Conservation (phyloP, 1,140 invertebrate genomes). For the Bombus superbus region DNA sequence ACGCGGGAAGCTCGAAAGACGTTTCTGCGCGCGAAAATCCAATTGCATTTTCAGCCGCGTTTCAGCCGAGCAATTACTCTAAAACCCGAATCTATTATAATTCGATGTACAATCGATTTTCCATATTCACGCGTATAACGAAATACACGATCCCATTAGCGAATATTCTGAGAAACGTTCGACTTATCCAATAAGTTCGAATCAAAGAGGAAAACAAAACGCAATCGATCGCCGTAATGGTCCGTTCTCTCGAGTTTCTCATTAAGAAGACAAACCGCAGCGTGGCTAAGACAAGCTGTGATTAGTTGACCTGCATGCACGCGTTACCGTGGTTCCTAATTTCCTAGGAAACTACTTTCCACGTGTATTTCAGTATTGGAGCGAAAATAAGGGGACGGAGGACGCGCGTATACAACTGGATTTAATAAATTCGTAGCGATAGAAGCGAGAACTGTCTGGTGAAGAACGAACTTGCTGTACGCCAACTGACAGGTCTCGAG, state of each 20-base stretch:
- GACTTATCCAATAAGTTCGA: neutral
- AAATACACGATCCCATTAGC: no score
- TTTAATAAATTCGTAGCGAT: conserved; percentile 25
- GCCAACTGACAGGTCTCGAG: neutral
- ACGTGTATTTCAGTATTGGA: no score
- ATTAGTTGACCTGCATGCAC: conserved; percentile 18
- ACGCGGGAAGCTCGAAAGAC: no score
- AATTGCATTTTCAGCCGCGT: no score
- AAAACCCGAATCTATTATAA: no score
- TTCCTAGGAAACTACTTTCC: conserved; percentile 2
- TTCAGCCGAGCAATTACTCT: no score
- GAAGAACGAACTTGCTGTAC: neutral
- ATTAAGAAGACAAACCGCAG: neutral
- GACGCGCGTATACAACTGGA: neutral
- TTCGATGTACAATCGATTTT: no score
- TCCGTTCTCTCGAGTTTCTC: neutral
- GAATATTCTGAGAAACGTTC: no score
- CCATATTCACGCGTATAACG: no score
- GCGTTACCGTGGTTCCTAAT: no score
- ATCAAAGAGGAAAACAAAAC: neutral
- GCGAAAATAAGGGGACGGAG: neutral
- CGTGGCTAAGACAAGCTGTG: neutral
- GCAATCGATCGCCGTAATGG: neutral
- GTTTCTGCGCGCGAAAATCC: no score
- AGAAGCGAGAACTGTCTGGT: neutral